Conservation (phyloP, 2,888 invertebrate genomes). For the Lissocephala sabroskyi region DNA sequence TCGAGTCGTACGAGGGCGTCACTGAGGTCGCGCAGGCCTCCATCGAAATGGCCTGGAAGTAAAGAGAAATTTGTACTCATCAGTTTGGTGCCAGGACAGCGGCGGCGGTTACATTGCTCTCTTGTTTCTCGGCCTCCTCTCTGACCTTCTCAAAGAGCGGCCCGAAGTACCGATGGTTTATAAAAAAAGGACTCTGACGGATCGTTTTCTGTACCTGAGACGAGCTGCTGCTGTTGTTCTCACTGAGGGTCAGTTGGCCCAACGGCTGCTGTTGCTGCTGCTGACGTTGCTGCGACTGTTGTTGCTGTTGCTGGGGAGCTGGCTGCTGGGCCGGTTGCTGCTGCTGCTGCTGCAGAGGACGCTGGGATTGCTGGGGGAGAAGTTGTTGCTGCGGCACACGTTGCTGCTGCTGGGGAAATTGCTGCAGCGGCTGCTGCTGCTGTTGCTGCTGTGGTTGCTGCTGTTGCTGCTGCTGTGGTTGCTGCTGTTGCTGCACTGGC, state of each 20-base stretch:
- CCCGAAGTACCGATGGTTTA: constrained; percentile 26
- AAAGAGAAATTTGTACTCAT: too few relatives aligned
- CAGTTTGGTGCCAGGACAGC: too few relatives aligned
- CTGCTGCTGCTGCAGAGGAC: constrained; percentile 1
- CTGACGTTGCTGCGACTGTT: constrained; percentile 3
- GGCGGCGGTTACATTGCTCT: too few relatives aligned
- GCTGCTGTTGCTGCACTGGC: constrained; percentile 11
- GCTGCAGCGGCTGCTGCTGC: constrained; percentile 16
- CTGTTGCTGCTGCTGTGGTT: constrained; percentile 7
- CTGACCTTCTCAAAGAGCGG: constrained; percentile 25
- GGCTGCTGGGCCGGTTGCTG: constrained; percentile 6
- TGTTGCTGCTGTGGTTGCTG: constrained; percentile 3
- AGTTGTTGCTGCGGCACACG: background rate
- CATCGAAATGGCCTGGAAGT: too few relatives aligned
- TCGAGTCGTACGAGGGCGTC: too few relatives aligned
- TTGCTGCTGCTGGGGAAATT: background rate
- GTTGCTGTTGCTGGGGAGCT: constrained; percentile 7
- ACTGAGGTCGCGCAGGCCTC: too few relatives aligned
- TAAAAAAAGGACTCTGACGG: constrained; percentile 10
- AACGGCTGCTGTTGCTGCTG: constrained; percentile 6
- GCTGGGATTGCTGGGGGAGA: constrained; percentile 1
- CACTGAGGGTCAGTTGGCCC: background rate
- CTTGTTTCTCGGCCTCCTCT: constrained; percentile 4
- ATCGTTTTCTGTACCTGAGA: background rate
- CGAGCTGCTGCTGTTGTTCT: background rate